Conservation (phyloP, 2,888 invertebrate species). For the Acleris laterana region DNA sequence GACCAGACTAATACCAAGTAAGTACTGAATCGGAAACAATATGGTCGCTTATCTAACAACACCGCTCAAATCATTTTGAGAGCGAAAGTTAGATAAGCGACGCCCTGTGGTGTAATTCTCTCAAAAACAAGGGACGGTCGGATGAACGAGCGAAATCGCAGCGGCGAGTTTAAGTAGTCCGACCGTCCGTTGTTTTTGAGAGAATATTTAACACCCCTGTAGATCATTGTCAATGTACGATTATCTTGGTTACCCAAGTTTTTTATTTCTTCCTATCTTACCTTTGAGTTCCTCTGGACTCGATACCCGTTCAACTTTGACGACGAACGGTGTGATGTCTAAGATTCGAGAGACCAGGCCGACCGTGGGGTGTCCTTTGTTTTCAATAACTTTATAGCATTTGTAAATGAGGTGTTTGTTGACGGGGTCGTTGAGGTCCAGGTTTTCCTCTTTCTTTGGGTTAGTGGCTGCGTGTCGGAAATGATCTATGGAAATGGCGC, state of each 20-base stretch:
- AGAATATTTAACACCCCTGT: too few relatives aligned
- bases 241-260: background rate
- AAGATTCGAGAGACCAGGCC: slow-evolving; percentile 90
- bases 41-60: too few relatives aligned
- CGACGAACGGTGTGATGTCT: slow-evolving; percentile 90
- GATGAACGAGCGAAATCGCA: too few relatives aligned
- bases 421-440: slow-evolving; percentile 82
- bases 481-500: slow-evolving; percentile 72
- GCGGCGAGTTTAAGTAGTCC: too few relatives aligned
- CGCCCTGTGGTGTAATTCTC: too few relatives aligned
- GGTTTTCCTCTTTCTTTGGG: slow-evolving; percentile 80
- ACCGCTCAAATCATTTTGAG: too few relatives aligned
- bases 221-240: too few relatives aligned
- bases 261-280: slow-evolving; percentile 21
- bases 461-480: slow-evolving; percentile 85
- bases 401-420: slow-evolving; percentile 87
- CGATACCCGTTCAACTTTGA: slow-evolving; percentile 74
- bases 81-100: too few relatives aligned
- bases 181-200: too few relatives aligned
- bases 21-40: too few relatives aligned
- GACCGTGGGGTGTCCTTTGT: slow-evolving; percentile 76
- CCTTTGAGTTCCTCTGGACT: slow-evolving; percentile 43
- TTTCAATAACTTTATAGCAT: slow-evolving; percentile 86
- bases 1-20: too few relatives aligned
- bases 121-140: too few relatives aligned